Evolutionary conservation across 2,888 invertebrate species (phyloP), one percentile per base, ranked within the genome.

Genomic region (Yponomeuta malinellus): DNA sequence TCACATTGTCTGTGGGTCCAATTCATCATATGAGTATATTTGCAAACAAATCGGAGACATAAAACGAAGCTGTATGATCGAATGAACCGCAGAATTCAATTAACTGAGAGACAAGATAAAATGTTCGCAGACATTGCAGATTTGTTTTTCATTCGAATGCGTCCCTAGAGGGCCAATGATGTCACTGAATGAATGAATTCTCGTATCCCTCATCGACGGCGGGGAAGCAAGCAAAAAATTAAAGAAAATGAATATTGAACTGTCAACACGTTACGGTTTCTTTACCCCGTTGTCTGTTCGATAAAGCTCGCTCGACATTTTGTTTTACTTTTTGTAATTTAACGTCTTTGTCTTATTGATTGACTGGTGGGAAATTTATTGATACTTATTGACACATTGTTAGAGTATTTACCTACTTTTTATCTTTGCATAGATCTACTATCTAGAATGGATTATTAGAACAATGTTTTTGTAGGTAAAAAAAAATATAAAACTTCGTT

Each of bases 41-140:
- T 77, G 78, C 78, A 81, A 83, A 81, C 81, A 81, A 80, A 83
- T 82, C 78, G 78, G 78, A 75, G 75, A 73, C 70, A 64, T 48
- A 70, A 70, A 65, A 9, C 65, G 72, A 74, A 72, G 77, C 78
- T 79, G 77, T 83, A 85, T 87, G 84, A 88, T 83, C 80, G 84
- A 79, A 80, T 79, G 78, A 76, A 83, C 89, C 88, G 84, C 88
- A 85, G 85, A 89, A 90, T 89, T 90, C 89, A 89, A 90, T 90
- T 88, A 88, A 86, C 83, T 81, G 81, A 82, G 83, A 88, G 87
- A 89, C 86, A 85, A 90, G 89, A 89, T 87, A 88, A 89, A 89
- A 90, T 86, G 82, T 81, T 80, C 79, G 76, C 83, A 79, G 80
- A 77, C 82, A 79, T 84, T 43, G 43, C 52, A 59, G 52, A 59